Percentiles rank a stretch among this genome's conserved stretches.
These are phyloP conservation scores for Isurus oxyrinchus DNA, from an alignment of 2,113 vertebrate genomes.

Conservation along the genomic window DNA sequence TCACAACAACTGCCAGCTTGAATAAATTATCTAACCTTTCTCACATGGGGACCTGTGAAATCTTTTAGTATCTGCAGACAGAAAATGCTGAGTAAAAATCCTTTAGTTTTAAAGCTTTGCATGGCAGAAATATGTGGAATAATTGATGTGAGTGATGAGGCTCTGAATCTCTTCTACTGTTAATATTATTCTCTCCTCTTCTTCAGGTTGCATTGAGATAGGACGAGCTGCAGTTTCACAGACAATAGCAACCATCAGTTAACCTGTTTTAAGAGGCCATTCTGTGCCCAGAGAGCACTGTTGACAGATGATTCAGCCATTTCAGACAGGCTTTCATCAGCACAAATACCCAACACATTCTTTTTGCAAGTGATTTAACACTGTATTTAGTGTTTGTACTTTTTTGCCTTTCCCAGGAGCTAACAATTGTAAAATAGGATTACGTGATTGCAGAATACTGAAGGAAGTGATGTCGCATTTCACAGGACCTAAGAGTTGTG, in stretches of 20 bases:
- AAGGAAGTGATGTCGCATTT: too few species aligned
- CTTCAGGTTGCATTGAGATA: not conserved
- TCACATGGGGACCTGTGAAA: not conserved
- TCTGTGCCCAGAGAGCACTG: not conserved
- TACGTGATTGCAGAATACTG: too few species aligned
- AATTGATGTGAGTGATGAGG: not conserved
- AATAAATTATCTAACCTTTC: not conserved
- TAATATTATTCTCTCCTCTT: not conserved
- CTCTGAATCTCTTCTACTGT: not conserved
- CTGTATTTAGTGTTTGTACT: not conserved
- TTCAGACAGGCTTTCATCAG: not conserved
- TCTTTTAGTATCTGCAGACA: not conserved
- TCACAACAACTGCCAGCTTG: not conserved
- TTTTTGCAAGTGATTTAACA: not conserved
- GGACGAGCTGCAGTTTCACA: not conserved
- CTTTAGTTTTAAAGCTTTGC: not conserved
- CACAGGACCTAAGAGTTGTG: too few species aligned
- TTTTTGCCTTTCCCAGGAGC: not conserved
- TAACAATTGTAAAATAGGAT: too few species aligned
- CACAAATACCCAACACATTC: not conserved
- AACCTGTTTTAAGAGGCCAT: not conserved
- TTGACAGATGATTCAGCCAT: not conserved
- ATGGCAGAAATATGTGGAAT: not conserved
- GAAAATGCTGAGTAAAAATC: not conserved
- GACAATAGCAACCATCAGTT: not conserved